A percentile compares a stretch with the other conserved stretches of the same genome.
phyloP scores from a whole-genome alignment of 1,140 invertebrate species.

The Aphaenogaster floridana region DNA sequence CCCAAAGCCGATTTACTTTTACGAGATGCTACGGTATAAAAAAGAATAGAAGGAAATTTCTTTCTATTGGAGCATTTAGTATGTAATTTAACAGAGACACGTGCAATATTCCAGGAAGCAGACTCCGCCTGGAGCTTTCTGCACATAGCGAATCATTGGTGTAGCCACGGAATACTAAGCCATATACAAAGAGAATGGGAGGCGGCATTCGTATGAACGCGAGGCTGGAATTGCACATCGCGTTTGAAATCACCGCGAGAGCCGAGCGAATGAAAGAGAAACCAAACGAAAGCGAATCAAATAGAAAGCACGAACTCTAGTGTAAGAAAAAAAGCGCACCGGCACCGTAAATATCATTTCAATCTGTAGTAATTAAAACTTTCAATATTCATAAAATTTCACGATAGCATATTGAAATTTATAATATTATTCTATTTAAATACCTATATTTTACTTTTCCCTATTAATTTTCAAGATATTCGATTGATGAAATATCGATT shows the following conservation, averaged over 20 bases:
- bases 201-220: conserved; percentile 19
- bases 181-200: conserved; percentile 32
- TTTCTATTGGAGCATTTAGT: conserved; percentile 28
- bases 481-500: neutral
- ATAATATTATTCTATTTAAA: neutral
- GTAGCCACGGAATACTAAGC: conserved; percentile 50
- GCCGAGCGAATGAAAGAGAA: conserved; percentile 53
- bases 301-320: conserved; percentile 34
- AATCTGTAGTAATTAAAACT: conserved; percentile 8
- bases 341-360: neutral
- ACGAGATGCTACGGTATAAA: conserved; percentile 3
- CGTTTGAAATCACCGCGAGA: conserved; percentile 52
- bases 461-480: neutral
- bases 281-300: conserved; percentile 60
- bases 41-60: conserved; percentile 40
- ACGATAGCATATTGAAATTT: neutral
- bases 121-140: conserved; percentile 27
- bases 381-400: conserved; percentile 6
- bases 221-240: conserved; percentile 52
- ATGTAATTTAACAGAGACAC: conserved; percentile 50
- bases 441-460: neutral
- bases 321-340: neutral
- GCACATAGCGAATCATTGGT: conserved; percentile 42
- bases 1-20: neutral
- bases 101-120: conserved; percentile 40